These are phyloP conservation scores for Dryobota labecula DNA, from an alignment of 2,888 invertebrate species.

Conservation along the genomic window DNA sequence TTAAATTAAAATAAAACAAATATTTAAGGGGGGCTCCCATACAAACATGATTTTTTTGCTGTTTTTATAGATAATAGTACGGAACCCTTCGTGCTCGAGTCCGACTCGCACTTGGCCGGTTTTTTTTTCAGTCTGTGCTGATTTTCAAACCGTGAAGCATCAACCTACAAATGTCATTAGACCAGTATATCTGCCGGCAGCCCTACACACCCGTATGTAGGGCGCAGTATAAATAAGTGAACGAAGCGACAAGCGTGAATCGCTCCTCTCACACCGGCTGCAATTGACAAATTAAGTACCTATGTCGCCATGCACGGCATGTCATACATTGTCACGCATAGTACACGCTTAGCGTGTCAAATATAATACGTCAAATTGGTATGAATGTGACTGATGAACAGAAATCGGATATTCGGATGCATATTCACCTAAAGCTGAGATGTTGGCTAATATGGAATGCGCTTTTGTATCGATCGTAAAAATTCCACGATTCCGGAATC, in stretches of 20 bases:
- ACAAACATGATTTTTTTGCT: too few species aligned
- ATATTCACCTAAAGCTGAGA: too few species aligned
- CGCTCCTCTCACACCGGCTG: slow-evolving; percentile 69
- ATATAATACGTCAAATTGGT: not conserved
- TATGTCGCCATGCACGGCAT: slow-evolving; percentile 34
- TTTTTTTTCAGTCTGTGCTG: not conserved
- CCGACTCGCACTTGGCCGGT: too few species aligned
- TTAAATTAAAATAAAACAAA: too few species aligned
- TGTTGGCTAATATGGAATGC: too few species aligned
- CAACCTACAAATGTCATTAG: not conserved
- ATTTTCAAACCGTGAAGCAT: not conserved
- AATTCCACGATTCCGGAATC: too few species aligned
- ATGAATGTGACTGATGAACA: not conserved
- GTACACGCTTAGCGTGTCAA: not conserved
- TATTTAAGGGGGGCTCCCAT: too few species aligned
- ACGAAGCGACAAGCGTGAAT: slow-evolving; percentile 70
- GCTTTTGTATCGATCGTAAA: too few species aligned
- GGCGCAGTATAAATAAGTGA: slow-evolving; percentile 82
- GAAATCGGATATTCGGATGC: too few species aligned
- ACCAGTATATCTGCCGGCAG: slow-evolving; percentile 59
- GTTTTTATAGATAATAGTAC: too few species aligned
- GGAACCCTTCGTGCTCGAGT: too few species aligned
- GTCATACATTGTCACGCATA: slow-evolving; percentile 21
- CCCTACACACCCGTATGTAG: slow-evolving; percentile 81
- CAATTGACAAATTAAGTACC: slow-evolving; percentile 76